Conservation (phyloP, 2,888 invertebrate genomes). For the Terebella lapidaria region DNA sequence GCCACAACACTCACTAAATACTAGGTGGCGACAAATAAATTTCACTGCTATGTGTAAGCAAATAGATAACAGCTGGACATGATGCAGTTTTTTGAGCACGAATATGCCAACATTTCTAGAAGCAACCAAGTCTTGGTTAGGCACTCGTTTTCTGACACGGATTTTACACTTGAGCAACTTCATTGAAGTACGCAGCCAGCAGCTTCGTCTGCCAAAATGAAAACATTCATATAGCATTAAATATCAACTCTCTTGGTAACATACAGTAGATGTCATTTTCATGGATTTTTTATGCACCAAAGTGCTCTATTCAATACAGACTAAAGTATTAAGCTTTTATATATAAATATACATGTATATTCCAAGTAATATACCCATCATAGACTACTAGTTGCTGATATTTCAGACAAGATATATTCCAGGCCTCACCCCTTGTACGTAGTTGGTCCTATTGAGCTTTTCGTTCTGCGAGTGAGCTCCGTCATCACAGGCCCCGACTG, state of each 20-base stretch:
- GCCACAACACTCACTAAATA: too few species aligned
- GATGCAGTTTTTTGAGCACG: too few species aligned
- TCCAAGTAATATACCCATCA: not conserved
- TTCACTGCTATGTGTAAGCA: too few species aligned
- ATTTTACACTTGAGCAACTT: slow-evolving; percentile 46
- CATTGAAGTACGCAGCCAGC: slow-evolving; percentile 82
- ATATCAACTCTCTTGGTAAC: not conserved
- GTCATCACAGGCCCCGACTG: slow-evolving; percentile 92
- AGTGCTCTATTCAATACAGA: not conserved
- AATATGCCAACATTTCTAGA: too few species aligned
- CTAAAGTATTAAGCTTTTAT: too few species aligned
- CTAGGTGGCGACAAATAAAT: too few species aligned
- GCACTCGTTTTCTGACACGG: too few species aligned
- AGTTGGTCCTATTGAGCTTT: slow-evolving; percentile 87
- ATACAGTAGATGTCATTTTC: not conserved
- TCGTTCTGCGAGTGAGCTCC: slow-evolving; percentile 99
- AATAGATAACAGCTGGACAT: too few species aligned
- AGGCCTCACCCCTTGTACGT: slow-evolving; percentile 73
- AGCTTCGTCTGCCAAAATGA: slow-evolving; percentile 74
- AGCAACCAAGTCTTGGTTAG: too few species aligned
- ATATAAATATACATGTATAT: not conserved
- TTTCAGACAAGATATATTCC: not conserved
- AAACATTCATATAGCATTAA: too few species aligned
- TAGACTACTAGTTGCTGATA: not conserved
- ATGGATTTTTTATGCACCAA: not conserved